Evolutionary conservation across 1,140 invertebrate genomes (phyloP), one percentile per base, ranked within the genome.

Genomic region (Drosophila hydei): DNA sequence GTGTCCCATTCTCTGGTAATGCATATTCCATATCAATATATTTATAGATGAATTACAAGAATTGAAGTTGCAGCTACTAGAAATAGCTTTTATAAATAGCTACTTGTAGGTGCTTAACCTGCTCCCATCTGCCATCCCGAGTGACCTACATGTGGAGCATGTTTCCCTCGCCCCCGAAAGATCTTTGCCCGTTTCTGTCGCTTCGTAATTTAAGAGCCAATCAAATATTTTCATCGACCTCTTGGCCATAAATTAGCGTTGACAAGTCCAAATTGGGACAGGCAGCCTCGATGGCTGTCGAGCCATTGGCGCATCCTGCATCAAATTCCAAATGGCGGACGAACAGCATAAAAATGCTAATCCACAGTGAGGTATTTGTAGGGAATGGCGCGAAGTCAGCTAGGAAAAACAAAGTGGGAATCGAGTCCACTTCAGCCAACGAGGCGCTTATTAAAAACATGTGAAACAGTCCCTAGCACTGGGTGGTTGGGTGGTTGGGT

Each of bases 281-380:
- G 51, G 50, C 61, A 58, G 56, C 50, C 40, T 36, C 21, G 30
- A 8, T 5, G 25, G 25, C 43, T 67, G 42, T 47, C 61, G 36
- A n/a, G 12, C 11, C 38, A n/a, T 5, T 36, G 27, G 1, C 25
- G 47, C 45, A 79, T 83, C 75, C 79, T 78, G 79, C 67, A 45
- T 65, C 42, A 70, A 56, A 72, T 61, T 56, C 69, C 47, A 55
- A 59, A 60, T 69, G 54, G 45, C 48, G 23, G 40, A 11, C 14
- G 23, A 52, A 36, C 33, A 63, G 61, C 78, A 83, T 83, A 83
- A 84, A 83, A 84, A 84, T 83, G 79, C 72, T 83, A 83, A 83
- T 83, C 79, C 75, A 58, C 62, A 79, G 51, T 51, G 56, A 76
- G 50, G 47, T 67, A 65, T 40, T 48, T 65, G 55, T 42, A 36